A percentile compares a stretch with the other conserved stretches of the same genome.
These are phyloP conservation scores for Eupithecia dodoneata DNA, from an alignment of 2,888 invertebrate species.

Conservation along the genomic window DNA sequence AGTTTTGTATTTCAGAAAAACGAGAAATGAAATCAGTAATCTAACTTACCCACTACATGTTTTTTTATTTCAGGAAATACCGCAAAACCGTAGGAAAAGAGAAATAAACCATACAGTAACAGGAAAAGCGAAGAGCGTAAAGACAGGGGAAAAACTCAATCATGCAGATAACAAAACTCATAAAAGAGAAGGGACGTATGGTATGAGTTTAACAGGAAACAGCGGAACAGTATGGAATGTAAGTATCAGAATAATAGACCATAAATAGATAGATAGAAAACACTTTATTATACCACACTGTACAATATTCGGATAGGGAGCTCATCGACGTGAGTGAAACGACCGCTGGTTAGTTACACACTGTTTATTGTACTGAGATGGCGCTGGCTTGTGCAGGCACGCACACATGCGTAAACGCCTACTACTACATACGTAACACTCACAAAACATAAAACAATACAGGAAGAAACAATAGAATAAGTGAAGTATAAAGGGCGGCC, in stretches of 20 bases:
- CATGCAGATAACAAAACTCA: not conserved
- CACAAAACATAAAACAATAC: no score
- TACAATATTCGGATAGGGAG: no score
- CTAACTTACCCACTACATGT: not conserved
- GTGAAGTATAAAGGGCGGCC: no score
- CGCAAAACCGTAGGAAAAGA: conserved; percentile 21
- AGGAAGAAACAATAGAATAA: no score
- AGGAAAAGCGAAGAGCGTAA: not conserved
- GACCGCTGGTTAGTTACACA: no score
- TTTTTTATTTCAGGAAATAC: conserved; percentile 17
- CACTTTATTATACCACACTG: no score
- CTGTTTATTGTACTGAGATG: no score
- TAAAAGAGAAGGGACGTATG: conserved; percentile 25
- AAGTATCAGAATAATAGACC: not conserved
- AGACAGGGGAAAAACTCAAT: not conserved
- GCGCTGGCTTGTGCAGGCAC: no score
- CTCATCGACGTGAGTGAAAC: no score
- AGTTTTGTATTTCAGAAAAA: not conserved
- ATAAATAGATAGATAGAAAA: not conserved
- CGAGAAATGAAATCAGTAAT: not conserved
- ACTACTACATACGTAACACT: no score
- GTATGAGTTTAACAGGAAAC: conserved; percentile 32
- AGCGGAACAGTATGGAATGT: conserved; percentile 36
- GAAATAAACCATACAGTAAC: not conserved
- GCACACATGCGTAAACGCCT: no score